phyloP scores from a whole-genome alignment of 2,113 vertebrate genomes.

The Corythoichthys intestinalis region DNA sequence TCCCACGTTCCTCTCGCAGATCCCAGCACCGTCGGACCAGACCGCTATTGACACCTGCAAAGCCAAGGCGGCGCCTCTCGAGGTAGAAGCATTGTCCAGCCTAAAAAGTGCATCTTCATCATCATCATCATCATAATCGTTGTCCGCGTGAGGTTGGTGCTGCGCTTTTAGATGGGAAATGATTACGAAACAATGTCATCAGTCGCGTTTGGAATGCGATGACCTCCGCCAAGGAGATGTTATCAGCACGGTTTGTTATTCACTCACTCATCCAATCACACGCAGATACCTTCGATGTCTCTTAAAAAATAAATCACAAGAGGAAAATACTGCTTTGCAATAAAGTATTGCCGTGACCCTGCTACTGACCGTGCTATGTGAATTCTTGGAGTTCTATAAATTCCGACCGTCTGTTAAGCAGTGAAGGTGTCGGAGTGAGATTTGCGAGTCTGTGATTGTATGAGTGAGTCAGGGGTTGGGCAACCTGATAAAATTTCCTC shows the following conservation, averaged over 20 bases:
- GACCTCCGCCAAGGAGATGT: not conserved
- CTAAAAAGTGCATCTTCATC: constrained; percentile 15
- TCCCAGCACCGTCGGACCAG: constrained; percentile 67
- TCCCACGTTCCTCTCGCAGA: constrained; percentile 52
- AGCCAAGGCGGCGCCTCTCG: constrained; percentile 44
- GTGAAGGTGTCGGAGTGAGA: not conserved
- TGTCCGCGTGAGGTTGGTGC: not conserved
- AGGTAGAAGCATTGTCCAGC: constrained; percentile 56
- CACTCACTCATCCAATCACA: too few species aligned
- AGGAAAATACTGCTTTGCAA: too few species aligned
- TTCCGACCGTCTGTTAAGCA: not conserved
- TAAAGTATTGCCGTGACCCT: too few species aligned
- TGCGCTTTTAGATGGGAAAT: not conserved
- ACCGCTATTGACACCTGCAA: constrained; percentile 69
- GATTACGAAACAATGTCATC: not conserved
- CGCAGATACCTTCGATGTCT: too few species aligned
- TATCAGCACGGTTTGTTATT: not conserved
- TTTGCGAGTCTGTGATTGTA: not conserved
- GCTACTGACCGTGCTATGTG: not conserved
- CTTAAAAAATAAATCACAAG: too few species aligned
- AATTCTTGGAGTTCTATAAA: not conserved
- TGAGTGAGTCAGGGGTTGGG: not conserved
- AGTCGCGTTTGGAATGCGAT: not conserved
- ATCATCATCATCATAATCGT: constrained; percentile 22
- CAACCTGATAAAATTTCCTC: too few species aligned